These are phyloP conservation scores for Stictocephala bisonia DNA, from an alignment of 2,888 invertebrate species.

Conservation along the genomic window DNA sequence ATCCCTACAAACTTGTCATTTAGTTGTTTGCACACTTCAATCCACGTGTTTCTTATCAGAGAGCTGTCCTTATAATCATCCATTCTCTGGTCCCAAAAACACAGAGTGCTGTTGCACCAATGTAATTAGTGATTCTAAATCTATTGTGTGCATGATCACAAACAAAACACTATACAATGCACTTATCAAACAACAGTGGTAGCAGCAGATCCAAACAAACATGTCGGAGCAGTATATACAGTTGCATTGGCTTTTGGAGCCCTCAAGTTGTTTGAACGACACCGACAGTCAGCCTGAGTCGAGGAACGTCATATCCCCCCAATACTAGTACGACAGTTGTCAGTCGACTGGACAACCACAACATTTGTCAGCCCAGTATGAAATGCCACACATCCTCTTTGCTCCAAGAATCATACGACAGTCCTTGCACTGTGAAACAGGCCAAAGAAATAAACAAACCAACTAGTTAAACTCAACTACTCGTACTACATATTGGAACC, in stretches of 20 bases:
- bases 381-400: conserved; percentile 17
- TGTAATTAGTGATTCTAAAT: conserved; percentile 21
- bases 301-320: conserved; percentile 19
- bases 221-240: conserved; percentile 11
- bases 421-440: no score
- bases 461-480: no score
- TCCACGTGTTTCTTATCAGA: conserved; percentile 29
- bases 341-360: not conserved
- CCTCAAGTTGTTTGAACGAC: conserved; percentile 15
- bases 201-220: not conserved
- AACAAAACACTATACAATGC: conserved; percentile 3
- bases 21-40: conserved; percentile 27
- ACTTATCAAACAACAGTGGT: not conserved
- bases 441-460: no score
- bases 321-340: conserved; percentile 6
- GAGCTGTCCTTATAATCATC: conserved; percentile 15
- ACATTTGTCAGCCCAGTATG: conserved; percentile 18
- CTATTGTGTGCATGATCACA: conserved; percentile 20
- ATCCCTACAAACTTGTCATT: conserved; percentile 24
- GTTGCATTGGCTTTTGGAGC: conserved; percentile 14
- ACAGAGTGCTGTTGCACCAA: conserved; percentile 25
- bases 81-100: conserved; percentile 27
- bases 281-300: conserved; percentile 12
- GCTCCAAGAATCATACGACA: conserved; percentile 1
- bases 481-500: no score